A percentile compares a stretch with the other conserved stretches of the same genome.
phyloP scores from a whole-genome alignment of 2,797 vertebrate species.

The Parotocinclus haroldoi region DNA sequence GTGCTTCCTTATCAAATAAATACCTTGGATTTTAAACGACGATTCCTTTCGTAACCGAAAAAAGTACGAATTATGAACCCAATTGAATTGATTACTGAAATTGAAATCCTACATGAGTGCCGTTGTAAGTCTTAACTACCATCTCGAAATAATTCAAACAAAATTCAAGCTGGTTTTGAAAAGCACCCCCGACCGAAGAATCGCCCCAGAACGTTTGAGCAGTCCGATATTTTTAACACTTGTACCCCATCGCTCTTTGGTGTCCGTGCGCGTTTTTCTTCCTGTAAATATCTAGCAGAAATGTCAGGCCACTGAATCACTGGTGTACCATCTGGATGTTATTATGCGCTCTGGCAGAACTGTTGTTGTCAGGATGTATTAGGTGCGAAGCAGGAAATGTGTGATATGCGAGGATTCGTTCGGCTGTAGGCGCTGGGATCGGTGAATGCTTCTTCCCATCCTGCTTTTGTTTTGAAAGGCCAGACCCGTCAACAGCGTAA shows the following conservation, averaged over 20 bases:
- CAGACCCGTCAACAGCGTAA: slow-evolving; percentile 41
- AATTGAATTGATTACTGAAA: no score
- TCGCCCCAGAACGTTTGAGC: not conserved
- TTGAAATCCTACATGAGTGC: no score
- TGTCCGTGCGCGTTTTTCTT: slow-evolving; percentile 26
- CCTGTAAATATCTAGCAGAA: slow-evolving; percentile 65
- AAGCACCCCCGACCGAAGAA: no score
- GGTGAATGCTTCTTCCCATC: slow-evolving; percentile 32
- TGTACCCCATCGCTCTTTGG: slow-evolving; percentile 21
- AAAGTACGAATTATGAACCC: no score
- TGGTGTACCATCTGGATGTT: slow-evolving; percentile 70
- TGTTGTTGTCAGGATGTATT: slow-evolving; percentile 62
- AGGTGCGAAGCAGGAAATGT: slow-evolving; percentile 45
- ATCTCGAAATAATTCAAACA: no score
- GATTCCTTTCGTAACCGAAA: no score
- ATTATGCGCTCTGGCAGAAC: slow-evolving; percentile 62
- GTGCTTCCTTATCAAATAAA: no score
- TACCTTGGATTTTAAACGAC: no score
- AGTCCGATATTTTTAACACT: slow-evolving; percentile 6
- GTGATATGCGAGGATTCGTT: slow-evolving; percentile 44
- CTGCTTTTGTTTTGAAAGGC: slow-evolving; percentile 45
- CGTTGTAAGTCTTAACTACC: no score
- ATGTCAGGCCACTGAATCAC: slow-evolving; percentile 75
- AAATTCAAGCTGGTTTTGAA: no score
- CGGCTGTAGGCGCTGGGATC: slow-evolving; percentile 36